These are phyloP conservation scores for Axinella damicornis DNA, from an alignment of 37 sponge, comb jelly and placozoan species.

Conservation along the genomic window DNA sequence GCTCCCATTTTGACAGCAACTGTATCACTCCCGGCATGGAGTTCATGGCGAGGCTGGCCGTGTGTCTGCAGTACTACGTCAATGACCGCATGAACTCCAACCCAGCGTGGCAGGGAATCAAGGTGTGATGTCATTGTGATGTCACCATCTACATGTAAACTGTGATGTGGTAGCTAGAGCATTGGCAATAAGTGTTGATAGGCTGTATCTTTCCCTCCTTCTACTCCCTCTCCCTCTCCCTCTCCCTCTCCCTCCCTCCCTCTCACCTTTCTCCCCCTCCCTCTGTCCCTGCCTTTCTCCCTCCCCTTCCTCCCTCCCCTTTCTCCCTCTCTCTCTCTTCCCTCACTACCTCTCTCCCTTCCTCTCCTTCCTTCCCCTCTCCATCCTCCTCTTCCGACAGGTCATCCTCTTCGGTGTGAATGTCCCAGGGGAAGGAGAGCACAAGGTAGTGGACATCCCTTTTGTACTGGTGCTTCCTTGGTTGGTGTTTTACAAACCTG, in stretches of 20 bases:
- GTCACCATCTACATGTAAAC: too few species aligned
- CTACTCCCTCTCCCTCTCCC: too few species aligned
- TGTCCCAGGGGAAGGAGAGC: conserved; percentile 99
- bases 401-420: conserved; percentile 97
- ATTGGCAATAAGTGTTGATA: too few species aligned
- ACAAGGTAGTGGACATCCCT: conserved; percentile 99
- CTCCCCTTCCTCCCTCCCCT: neutral
- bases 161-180: too few species aligned
- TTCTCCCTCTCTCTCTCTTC: conserved; percentile 11
- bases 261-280: neutral
- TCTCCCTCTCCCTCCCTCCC: neutral
- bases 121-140: conserved; percentile 38
- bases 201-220: too few species aligned
- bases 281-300: neutral
- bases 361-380: neutral
- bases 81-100: conserved; percentile 92
- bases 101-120: conserved; percentile 91
- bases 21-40: conserved; percentile 99
- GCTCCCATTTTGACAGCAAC: conserved; percentile 96
- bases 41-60: conserved; percentile 94
- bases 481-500: too few species aligned
- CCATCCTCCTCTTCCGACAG: conserved; percentile 18
- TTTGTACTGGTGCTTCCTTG: too few species aligned
- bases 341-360: conserved; percentile 1
- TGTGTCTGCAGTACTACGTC: conserved; percentile 92